A percentile compares a stretch with the other conserved stretches of the same genome.
These are phyloP conservation scores for Drosophila emarginata DNA, from an alignment of 2,888 invertebrate genomes.

Conservation along the genomic window DNA sequence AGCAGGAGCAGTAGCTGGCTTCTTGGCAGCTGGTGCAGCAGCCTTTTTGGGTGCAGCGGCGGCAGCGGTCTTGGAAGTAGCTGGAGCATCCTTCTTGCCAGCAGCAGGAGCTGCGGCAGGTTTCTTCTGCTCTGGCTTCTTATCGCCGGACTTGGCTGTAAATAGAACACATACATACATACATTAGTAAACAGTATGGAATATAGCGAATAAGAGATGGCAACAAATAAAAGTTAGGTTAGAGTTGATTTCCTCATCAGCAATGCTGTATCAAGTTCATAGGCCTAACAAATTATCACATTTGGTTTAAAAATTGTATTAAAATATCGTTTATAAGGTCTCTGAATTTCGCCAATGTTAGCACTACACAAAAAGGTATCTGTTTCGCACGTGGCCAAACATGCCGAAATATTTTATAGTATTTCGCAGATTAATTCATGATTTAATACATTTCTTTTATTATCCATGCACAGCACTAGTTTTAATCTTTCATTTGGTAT, in stretches of 20 bases:
- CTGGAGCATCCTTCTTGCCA: constrained; percentile 81
- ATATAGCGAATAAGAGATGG: neutral
- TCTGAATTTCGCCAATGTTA: constrained; percentile 23
- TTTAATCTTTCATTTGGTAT: constrained; percentile 41
- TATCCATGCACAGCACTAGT: constrained; percentile 12
- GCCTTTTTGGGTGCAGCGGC: constrained; percentile 72
- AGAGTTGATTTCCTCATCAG: constrained; percentile 44
- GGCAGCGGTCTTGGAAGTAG: constrained; percentile 79
- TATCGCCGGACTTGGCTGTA: constrained; percentile 85
- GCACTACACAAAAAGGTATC: constrained; percentile 23
- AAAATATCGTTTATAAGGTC: neutral
- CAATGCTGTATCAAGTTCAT: constrained; percentile 12
- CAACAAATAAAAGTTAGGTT: constrained; percentile 61
- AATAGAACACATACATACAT: constrained; percentile 43
- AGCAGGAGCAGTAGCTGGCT: constrained; percentile 72
- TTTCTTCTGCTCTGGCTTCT: constrained; percentile 84
- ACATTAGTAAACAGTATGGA: constrained; percentile 9
- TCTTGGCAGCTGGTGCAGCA: constrained; percentile 76
- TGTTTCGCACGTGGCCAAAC: constrained; percentile 66
- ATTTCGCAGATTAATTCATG: constrained; percentile 42
- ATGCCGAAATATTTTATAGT: constrained; percentile 22
- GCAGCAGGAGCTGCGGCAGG: constrained; percentile 80
- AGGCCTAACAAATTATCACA: neutral
- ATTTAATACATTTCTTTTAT: constrained; percentile 25
- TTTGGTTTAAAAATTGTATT: neutral